Base-by-base conservation (phyloP, 2,888 invertebrate genomes). In the Acanthococcus lagerstroemiae region DNA sequence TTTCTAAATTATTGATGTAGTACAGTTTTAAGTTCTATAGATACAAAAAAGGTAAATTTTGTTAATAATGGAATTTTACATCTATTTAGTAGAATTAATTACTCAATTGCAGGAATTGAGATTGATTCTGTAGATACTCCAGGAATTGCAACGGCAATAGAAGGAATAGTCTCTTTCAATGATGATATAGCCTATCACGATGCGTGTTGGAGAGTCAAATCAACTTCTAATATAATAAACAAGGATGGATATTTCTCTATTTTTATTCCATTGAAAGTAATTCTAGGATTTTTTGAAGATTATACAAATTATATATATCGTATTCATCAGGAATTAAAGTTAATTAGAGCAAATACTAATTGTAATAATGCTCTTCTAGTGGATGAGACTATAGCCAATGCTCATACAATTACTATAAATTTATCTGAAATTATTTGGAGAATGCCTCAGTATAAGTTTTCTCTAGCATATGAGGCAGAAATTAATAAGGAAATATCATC, bases 401-500 rank as follows among this genome's bases (percentile, higher is more conserved):
- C 7, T 45, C 50, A 61, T 61, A n/a, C 60, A 19, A 30, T 61
- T 26, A 22, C 48, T 61, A 50, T 61, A 50, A 50, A 61, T 50
- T 24, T 55, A 55, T 22, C 26, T 12, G 55, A 55, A 22, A 55
- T 55, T 17, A 15, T 22, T 55, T 55, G 55, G 55, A 15, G 21
- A 55, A 24, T 55, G 25, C 25, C 26, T 55, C 25, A 55, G 21
- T 55, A 55, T 55, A 55, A 55, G 17, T 55, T 55, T 55, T 55
- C 55, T 12, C 25, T 25, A 26, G 12, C 25, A 12, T 55, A 55
- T 55, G 55, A 55, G 24, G 26, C 55, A 22, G 21, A 19, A 22
- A 55, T 55, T 24, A 55, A 55, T 55, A 24, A 55, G 24, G 24
- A 55, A 48, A 48, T 48, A 48, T 9, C n/a, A 9, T 7, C n/a